phyloP scores from a whole-genome alignment of 2,113 vertebrate genomes.

The Pteropus alecto region DNA sequence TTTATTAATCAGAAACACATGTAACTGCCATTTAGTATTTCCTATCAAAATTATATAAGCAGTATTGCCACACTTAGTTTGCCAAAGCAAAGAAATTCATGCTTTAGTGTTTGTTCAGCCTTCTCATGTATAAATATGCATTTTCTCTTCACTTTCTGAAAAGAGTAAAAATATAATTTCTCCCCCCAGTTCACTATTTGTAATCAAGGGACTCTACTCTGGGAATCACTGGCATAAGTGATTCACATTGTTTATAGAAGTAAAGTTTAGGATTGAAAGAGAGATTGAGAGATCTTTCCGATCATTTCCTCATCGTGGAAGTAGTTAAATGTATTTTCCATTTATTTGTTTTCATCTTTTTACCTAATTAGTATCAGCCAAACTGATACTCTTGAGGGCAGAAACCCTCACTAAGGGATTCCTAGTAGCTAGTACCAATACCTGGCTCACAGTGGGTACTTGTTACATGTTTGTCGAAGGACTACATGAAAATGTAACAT shows the following conservation, averaged over 20 bases:
- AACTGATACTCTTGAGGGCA: neutral
- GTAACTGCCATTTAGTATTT: neutral
- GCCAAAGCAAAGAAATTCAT: neutral
- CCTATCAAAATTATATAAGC: neutral
- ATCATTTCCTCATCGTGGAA: neutral
- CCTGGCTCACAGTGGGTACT: neutral
- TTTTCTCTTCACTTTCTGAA: conserved; percentile 1
- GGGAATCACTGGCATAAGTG: neutral
- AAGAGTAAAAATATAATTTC: neutral
- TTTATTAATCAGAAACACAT: conserved; percentile 2
- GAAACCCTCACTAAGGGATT: neutral
- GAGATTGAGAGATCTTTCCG: neutral
- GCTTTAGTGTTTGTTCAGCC: neutral
- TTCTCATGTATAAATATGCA: neutral
- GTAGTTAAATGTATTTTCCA: neutral
- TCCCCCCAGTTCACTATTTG: neutral
- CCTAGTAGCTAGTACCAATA: rapidly evolving
- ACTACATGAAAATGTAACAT: neutral
- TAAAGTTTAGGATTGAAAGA: neutral
- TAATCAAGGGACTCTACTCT: neutral
- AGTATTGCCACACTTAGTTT: neutral
- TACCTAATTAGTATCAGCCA: neutral
- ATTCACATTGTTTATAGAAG: neutral
- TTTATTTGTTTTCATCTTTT: neutral
- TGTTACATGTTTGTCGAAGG: neutral